phyloP scores from a whole-genome alignment of 2,113 vertebrate species.

The Mustelus asterias region DNA sequence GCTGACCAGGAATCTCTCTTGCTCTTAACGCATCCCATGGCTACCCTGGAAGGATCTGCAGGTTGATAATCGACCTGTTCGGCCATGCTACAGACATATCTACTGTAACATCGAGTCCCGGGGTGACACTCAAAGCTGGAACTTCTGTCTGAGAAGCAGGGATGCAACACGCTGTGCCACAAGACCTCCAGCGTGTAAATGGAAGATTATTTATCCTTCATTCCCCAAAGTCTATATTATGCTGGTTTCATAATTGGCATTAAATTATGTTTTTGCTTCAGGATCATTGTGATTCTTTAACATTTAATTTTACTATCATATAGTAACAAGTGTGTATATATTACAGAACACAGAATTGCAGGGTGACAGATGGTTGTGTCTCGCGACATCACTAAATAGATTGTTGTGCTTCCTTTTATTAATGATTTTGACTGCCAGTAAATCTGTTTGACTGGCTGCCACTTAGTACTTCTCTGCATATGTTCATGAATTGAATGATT shows the following conservation, averaged over 20 bases:
- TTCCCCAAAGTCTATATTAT: neutral
- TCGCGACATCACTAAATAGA: neutral
- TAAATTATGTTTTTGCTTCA: neutral
- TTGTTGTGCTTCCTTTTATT: neutral
- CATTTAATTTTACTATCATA: neutral
- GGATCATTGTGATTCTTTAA: neutral
- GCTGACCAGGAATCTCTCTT: too few species aligned
- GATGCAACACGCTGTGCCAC: too few species aligned
- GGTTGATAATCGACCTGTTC: too few species aligned
- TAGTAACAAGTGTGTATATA: neutral
- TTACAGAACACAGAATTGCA: neutral
- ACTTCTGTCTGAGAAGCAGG: too few species aligned
- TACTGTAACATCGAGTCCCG: too few species aligned
- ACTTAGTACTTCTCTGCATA: neutral
- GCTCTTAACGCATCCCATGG: too few species aligned
- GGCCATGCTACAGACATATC: too few species aligned
- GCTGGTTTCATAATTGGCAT: neutral
- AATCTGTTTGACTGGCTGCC: neutral
- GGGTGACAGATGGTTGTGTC: constrained; percentile 2
- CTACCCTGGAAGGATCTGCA: too few species aligned
- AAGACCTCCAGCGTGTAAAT: neutral
- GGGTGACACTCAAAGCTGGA: too few species aligned
- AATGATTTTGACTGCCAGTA: neutral
- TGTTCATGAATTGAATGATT: neutral
- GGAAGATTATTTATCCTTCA: neutral